Conservation (phyloP, 2,888 invertebrate genomes). For the Ramazzottius varieornatus region DNA sequence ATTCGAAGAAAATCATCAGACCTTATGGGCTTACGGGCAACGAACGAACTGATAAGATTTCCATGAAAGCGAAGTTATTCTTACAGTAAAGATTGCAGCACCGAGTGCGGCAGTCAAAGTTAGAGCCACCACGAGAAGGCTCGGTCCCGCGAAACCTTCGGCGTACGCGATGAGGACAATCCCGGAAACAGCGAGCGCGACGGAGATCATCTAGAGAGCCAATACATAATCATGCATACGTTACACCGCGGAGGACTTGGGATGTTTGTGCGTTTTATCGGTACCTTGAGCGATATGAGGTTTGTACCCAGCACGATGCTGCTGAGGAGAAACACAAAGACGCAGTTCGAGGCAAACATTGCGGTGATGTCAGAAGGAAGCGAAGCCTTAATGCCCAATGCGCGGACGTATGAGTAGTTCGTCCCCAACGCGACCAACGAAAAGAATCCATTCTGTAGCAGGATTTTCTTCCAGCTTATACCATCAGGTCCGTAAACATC, state of each 20-base stretch:
- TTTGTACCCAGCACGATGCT: background rate
- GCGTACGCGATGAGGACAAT: conserved; percentile 15
- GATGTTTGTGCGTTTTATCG: too few species aligned
- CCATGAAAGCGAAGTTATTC: background rate
- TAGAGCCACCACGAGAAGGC: conserved; percentile 19
- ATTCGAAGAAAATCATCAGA: conserved; percentile 5
- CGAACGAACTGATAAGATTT: background rate
- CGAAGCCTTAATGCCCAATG: background rate
- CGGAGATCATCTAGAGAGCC: conserved; percentile 13
- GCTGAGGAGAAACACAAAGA: background rate
- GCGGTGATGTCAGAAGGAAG: background rate
- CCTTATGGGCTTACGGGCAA: background rate
- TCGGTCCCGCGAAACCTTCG: conserved; percentile 12
- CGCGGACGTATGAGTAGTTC: background rate
- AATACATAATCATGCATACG: background rate
- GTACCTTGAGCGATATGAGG: background rate
- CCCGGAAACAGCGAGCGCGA: conserved; percentile 14
- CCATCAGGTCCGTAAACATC: background rate
- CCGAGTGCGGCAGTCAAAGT: conserved; percentile 19
- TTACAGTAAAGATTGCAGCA: conserved; percentile 21
- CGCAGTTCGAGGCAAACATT: background rate
- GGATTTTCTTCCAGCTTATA: background rate
- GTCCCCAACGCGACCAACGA: background rate
- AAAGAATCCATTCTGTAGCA: background rate
- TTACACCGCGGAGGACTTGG: too few species aligned